Evolutionary conservation across 2,797 vertebrate genomes (phyloP).

Genomic region (Sebastes melanostomus): DNA sequence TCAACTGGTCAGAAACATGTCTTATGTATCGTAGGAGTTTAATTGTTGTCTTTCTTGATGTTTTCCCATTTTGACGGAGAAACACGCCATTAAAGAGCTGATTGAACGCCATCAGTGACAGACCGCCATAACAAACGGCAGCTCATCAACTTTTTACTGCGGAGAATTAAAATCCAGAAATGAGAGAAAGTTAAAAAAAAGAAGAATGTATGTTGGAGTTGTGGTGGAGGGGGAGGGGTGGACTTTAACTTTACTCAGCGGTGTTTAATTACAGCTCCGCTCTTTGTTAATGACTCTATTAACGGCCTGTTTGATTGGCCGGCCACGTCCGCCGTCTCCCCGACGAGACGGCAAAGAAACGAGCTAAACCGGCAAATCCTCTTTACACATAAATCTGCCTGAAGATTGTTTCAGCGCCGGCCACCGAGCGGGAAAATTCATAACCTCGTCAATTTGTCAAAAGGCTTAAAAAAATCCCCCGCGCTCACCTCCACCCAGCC

Average conservation of each 20-base stretch:
- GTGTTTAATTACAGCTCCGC: conserved; percentile 63
- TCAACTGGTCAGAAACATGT: too few relatives aligned
- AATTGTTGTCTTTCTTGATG: not conserved
- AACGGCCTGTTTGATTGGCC: conserved; percentile 69
- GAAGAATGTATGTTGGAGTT: not conserved
- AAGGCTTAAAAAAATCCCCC: conserved; percentile 60
- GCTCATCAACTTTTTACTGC: conserved; percentile 14
- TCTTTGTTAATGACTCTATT: conserved; percentile 68
- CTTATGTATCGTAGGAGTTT: not conserved
- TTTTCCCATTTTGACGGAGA: not conserved
- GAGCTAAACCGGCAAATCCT: conserved; percentile 61
- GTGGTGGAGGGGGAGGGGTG: not conserved
- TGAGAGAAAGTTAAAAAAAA: not conserved
- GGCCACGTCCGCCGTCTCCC: conserved; percentile 38
- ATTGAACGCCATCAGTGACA: not conserved
- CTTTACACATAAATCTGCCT: conserved; percentile 65
- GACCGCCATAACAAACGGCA: not conserved
- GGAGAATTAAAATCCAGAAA: not conserved
- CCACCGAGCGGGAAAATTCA: conserved; percentile 59
- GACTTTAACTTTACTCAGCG: conserved; percentile 15
- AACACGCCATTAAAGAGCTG: not conserved
- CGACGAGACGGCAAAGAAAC: conserved; percentile 28
- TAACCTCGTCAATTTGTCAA: conserved; percentile 74
- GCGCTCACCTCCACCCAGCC: not conserved
- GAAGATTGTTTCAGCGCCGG: conserved; percentile 51